Base-by-base conservation (phyloP, 2,113 vertebrate genomes). In the Anhinga anhinga region DNA sequence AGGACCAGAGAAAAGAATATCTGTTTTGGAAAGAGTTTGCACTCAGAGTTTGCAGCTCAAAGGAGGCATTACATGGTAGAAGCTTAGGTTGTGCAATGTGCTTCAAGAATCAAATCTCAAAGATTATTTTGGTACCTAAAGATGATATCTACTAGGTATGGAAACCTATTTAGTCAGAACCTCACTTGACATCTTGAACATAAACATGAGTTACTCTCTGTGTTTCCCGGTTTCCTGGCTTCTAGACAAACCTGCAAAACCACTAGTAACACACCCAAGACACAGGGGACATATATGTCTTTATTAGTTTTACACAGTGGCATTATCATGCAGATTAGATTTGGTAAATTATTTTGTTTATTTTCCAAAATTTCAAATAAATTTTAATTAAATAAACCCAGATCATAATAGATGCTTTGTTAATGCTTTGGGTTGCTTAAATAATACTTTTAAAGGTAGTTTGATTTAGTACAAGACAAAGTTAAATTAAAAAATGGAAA, bases 381-480 rank as follows among this genome's bases (percentile, higher is more conserved):
- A 25, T 61, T 89, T 79, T 34, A 55, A 72, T 65, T 80, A 16
- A 3, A 26, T 53, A 76, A 74, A 44, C 9, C 6, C 14, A n/a
- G 17, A 69, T 38, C 23, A 32, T 47, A 62, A 78, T 10, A 18
- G 76, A 55, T 59, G 22, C 4, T 82, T 83, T 53, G 23, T 49
- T 61, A 90, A 79, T 9, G 7, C 12, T 90, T 93, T 42, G n/a
- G 15, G 7, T 34, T 65, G 34, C 29, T 93, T 42, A 83, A 90
- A 58, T 44, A n/a, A 83, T n/a, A 73, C 8, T 92, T 77, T 45
- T 49, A 66, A 78, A 93, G 29, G 11, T 5, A 85, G 63, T 77
- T 88, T 90, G 66, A 77, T 85, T 94, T 66, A 86, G 34, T 55
- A 52, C n/a, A 40, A 96, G 66, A 2, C 74, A 78, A 95, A 96